Percentiles rank a stretch among this genome's conserved stretches.
phyloP scores from a whole-genome alignment of 1,140 invertebrate species.

The Epicauta chinensis region DNA sequence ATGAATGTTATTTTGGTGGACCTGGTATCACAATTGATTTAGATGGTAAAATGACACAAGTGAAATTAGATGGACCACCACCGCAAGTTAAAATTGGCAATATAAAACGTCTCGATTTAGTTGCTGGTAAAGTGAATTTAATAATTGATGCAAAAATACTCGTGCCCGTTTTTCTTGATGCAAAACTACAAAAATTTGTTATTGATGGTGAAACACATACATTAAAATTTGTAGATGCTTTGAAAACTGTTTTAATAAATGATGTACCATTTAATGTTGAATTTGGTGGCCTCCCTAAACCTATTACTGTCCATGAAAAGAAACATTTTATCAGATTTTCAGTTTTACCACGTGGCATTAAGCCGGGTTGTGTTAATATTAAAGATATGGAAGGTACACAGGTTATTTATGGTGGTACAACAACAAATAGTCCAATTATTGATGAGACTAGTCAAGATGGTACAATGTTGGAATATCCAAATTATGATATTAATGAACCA shows the following conservation, averaged over 20 bases:
- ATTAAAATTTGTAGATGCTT: slow-evolving; percentile 70
- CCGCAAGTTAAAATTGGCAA: slow-evolving; percentile 78
- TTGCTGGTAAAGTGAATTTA: slow-evolving; percentile 75
- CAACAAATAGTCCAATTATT: background rate
- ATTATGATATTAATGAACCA: slow-evolving; percentile 13
- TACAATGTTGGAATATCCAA: slow-evolving; percentile 3
- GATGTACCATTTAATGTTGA: slow-evolving; percentile 75
- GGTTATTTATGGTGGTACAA: background rate
- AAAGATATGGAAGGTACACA: slow-evolving; percentile 55
- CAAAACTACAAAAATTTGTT: slow-evolving; percentile 74
- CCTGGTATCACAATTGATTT: slow-evolving; percentile 78
- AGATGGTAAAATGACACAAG: slow-evolving; percentile 63
- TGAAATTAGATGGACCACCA: slow-evolving; percentile 79
- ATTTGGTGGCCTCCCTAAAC: slow-evolving; percentile 88
- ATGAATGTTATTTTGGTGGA: slow-evolving; percentile 88
- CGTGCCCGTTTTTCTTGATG: slow-evolving; percentile 78
- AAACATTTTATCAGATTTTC: slow-evolving; percentile 80
- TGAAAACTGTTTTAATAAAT: slow-evolving; percentile 74
- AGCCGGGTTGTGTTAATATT: slow-evolving; percentile 61
- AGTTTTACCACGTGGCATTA: slow-evolving; percentile 67
- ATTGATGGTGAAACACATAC: slow-evolving; percentile 69
- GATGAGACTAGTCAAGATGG: slow-evolving; percentile 10
- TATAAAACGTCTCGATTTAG: slow-evolving; percentile 63
- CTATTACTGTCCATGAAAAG: slow-evolving; percentile 70
- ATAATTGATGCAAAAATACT: slow-evolving; percentile 73